These are phyloP conservation scores for Tragelaphus imberbis DNA, from an alignment of 2,113 vertebrate species.

Conservation along the genomic window DNA sequence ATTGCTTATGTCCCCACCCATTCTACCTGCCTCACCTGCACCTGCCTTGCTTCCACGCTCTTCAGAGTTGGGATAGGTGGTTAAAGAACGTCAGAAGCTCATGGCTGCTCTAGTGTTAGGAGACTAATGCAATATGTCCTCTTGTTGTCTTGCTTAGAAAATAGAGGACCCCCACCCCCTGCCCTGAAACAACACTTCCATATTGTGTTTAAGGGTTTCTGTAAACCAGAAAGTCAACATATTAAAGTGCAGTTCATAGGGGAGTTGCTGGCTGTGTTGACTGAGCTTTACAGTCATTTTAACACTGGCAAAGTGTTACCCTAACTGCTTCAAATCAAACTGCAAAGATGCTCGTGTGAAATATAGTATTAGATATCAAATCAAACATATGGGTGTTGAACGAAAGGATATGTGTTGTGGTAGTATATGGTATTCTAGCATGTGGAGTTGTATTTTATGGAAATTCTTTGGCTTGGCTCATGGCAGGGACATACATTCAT, in stretches of 20 bases:
- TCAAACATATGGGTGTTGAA: constrained; percentile 63
- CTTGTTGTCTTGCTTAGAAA: neutral
- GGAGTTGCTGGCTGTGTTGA: constrained; percentile 60
- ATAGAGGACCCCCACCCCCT: neutral
- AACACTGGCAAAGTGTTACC: constrained; percentile 63
- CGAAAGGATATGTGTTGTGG: constrained; percentile 50
- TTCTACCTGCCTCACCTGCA: too few species aligned
- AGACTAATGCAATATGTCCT: neutral
- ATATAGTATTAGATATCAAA: constrained; percentile 59
- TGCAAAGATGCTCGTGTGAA: constrained; percentile 60
- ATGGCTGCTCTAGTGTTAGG: neutral
- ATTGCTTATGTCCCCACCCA: fast-evolving
- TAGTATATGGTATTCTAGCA: constrained; percentile 29
- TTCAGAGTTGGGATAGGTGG: neutral
- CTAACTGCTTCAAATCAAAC: constrained; percentile 68
- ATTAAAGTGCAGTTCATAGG: constrained; percentile 45
- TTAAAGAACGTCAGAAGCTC: neutral
- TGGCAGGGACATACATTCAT: constrained; percentile 64
- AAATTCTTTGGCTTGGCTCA: constrained; percentile 62
- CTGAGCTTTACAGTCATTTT: constrained; percentile 66
- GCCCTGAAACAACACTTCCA: neutral
- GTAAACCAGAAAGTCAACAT: constrained; percentile 49
- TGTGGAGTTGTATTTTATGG: constrained; percentile 68
- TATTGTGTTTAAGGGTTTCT: constrained; percentile 1
- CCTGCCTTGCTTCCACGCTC: neutral